Percentiles rank a stretch among this genome's conserved stretches.
These are phyloP conservation scores for Phymorhynchus buccinoides DNA, from an alignment of 1,140 invertebrate genomes.

Conservation along the genomic window DNA sequence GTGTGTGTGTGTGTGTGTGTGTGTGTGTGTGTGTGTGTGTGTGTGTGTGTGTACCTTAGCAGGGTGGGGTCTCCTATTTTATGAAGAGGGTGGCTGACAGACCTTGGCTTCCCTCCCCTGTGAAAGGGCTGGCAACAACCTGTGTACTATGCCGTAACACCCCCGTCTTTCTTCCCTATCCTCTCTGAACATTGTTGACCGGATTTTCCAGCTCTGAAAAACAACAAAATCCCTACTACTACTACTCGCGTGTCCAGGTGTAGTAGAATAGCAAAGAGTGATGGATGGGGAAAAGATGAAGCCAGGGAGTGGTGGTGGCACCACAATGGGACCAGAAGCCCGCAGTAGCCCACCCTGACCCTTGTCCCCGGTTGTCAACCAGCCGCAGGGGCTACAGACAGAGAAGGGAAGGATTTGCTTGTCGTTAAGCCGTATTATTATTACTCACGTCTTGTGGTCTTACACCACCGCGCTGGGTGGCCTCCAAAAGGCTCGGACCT, in stretches of 20 bases:
- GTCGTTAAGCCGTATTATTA: background rate
- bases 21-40: too few species aligned
- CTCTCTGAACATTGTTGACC: background rate
- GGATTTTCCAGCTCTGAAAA: background rate
- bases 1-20: too few species aligned
- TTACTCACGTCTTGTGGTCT: too few species aligned
- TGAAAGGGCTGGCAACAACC: background rate
- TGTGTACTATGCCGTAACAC: background rate
- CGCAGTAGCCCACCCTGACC: constrained; percentile 1
- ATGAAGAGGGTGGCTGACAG: background rate
- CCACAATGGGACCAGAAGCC: background rate
- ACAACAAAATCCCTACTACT: too few species aligned
- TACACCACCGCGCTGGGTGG: background rate
- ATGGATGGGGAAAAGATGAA: background rate
- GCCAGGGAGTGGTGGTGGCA: background rate
- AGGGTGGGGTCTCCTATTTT: background rate
- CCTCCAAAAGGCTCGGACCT: background rate
- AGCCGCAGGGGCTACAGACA: background rate
- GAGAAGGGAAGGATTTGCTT: background rate
- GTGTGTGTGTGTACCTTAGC: background rate
- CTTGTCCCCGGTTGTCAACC: background rate
- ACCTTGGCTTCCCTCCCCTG: too few species aligned
- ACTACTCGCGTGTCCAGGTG: background rate
- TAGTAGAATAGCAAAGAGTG: too few species aligned
- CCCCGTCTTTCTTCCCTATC: background rate